These are phyloP conservation scores for Bucorvus abyssinicus DNA, from an alignment of 2,797 vertebrate species.

Conservation along the genomic window DNA sequence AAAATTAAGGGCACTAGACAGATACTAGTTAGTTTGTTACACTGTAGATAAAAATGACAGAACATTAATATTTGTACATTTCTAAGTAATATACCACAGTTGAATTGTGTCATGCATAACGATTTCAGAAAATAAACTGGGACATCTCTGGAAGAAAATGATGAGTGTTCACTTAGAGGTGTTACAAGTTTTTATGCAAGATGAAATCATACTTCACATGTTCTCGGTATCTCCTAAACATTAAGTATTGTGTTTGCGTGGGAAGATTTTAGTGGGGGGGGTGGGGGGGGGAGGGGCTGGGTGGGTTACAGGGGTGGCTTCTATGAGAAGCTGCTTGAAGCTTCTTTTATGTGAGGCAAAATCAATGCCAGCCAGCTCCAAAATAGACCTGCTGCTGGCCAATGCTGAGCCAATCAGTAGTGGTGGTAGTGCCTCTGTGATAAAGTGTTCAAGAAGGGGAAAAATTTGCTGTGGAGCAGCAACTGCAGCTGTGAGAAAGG, in stretches of 20 bases:
- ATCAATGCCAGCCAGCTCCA: neutral
- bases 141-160: neutral
- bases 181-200: neutral
- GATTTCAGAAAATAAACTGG: neutral
- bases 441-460: neutral
- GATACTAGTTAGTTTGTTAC: neutral
- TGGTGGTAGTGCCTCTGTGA: accelerated
- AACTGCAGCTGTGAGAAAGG: neutral
- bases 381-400: accelerated
- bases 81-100: conserved; percentile 17
- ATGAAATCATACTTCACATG: neutral
- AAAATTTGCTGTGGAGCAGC: accelerated
- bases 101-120: conserved; percentile 33
- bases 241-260: neutral
- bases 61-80: conserved; percentile 16
- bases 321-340: neutral
- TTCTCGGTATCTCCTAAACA: accelerated
- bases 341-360: neutral
- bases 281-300: too few species aligned
- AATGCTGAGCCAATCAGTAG: neutral
- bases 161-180: neutral
- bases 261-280: neutral
- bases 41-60: neutral
- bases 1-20: neutral
- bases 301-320: neutral